phyloP scores from a whole-genome alignment of 2,888 invertebrate genomes.

The Harpagoxenus sublaevis region DNA sequence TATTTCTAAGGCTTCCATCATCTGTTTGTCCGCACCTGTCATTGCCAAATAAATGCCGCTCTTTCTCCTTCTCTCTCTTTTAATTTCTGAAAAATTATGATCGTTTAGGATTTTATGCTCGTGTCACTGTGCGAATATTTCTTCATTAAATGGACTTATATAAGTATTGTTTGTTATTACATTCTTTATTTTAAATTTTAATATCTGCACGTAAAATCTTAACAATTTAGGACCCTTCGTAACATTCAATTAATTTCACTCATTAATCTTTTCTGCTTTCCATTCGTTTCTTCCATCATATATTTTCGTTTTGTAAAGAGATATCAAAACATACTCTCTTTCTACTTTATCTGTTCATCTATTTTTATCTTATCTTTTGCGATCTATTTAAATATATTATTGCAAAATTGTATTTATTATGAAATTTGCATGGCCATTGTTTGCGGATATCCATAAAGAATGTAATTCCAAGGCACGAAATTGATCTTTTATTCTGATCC shows the following conservation, averaged over 20 bases:
- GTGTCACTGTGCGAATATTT: not conserved
- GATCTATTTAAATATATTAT: not conserved
- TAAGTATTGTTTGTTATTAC: conserved; percentile 12
- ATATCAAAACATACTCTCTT: not conserved
- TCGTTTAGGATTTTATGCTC: not conserved
- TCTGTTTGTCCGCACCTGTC: conserved; percentile 63
- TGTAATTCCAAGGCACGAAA: conserved; percentile 14
- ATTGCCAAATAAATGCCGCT: conserved; percentile 56
- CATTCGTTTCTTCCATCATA: not conserved
- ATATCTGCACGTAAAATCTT: not conserved
- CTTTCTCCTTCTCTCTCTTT: not conserved
- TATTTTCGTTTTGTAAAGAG: not conserved
- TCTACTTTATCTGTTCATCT: not conserved
- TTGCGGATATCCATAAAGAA: not conserved
- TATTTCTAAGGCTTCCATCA: conserved; percentile 61
- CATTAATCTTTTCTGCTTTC: not conserved
- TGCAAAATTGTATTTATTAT: not conserved
- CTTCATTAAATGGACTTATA: not conserved
- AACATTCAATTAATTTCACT: conserved; percentile 2
- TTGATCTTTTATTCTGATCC: not conserved
- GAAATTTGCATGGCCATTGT: not conserved
- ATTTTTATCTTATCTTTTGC: not conserved
- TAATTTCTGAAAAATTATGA: not conserved
- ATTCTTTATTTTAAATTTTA: not conserved
- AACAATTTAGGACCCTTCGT: not conserved